Evolutionary conservation across 2,113 vertebrate genomes (phyloP).

Genomic region (Rhegmatorhina hoffmannsi): DNA sequence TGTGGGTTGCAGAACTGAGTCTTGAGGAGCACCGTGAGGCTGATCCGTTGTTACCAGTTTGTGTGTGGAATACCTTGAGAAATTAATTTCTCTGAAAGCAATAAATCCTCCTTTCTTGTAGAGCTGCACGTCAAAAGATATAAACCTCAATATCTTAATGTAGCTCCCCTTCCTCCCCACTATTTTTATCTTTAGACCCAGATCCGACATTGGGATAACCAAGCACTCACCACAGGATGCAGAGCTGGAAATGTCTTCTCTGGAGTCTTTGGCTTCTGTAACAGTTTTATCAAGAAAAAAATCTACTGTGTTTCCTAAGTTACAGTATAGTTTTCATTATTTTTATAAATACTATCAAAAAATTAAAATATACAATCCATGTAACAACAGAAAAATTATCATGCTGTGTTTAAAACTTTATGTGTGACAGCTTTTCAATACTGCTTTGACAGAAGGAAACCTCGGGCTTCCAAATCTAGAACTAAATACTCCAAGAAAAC

Average conservation of each 20-base stretch:
- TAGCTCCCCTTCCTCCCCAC: not conserved
- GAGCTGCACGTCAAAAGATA: not conserved
- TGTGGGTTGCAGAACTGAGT: not conserved
- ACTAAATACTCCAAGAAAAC: not conserved
- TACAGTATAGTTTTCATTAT: not conserved
- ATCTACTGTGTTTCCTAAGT: not conserved
- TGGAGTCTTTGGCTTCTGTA: not conserved
- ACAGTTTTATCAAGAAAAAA: not conserved
- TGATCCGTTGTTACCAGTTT: not conserved
- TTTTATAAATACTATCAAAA: not conserved
- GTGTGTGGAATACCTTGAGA: not conserved
- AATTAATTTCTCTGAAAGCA: not conserved
- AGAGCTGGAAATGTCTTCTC: not conserved
- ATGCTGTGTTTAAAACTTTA: not conserved
- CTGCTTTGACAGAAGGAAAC: not conserved
- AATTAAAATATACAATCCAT: not conserved
- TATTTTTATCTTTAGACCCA: not conserved
- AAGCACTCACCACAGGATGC: not conserved
- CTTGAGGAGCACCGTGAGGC: not conserved
- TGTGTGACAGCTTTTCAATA: not conserved
- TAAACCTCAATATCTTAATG: not conserved
- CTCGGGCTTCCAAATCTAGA: not conserved
- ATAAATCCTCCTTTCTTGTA: not conserved
- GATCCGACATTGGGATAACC: not conserved
- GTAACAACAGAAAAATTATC: not conserved